Percentiles rank a stretch among this genome's conserved stretches.
Evolutionary conservation across 2,113 vertebrate genomes (phyloP).

Genomic region (Sorex fumeus): DNA sequence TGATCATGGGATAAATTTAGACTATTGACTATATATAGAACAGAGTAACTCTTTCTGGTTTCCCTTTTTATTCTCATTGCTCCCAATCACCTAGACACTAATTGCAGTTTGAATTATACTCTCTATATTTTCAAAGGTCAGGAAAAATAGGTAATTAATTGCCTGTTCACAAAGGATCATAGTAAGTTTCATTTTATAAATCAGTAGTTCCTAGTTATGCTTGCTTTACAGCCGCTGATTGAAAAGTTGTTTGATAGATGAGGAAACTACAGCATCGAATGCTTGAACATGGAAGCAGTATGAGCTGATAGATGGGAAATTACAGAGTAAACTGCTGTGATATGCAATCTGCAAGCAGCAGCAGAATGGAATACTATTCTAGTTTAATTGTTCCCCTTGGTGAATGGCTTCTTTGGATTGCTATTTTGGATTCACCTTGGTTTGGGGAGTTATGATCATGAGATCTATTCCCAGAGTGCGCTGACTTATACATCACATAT

Average conservation of each 20-base stretch:
- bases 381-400: slow-evolving; percentile 39
- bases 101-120: slow-evolving; percentile 71
- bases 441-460: slow-evolving; percentile 42
- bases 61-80: slow-evolving; percentile 48
- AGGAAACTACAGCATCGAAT: slow-evolving; percentile 58
- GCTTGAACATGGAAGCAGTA: slow-evolving; percentile 31
- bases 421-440: slow-evolving; percentile 63
- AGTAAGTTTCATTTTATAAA: slow-evolving; percentile 51
- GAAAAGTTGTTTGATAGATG: slow-evolving; percentile 70
- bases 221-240: background rate
- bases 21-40: slow-evolving; percentile 17
- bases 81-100: slow-evolving; percentile 65
- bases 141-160: slow-evolving; percentile 19
- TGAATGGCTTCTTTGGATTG: slow-evolving; percentile 1
- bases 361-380: slow-evolving; percentile 19
- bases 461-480: slow-evolving; percentile 8
- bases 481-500: slow-evolving; percentile 26
- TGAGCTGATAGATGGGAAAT: slow-evolving; percentile 39
- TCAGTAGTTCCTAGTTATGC: slow-evolving; percentile 1
- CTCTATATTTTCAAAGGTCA: slow-evolving; percentile 53
- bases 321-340: slow-evolving; percentile 17
- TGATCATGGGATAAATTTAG: slow-evolving; percentile 28
- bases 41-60: slow-evolving; percentile 33
- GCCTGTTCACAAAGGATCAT: slow-evolving; percentile 13
- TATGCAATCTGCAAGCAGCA: background rate